A percentile compares a stretch with the other conserved stretches of the same genome.
phyloP scores from a whole-genome alignment of 2,888 invertebrate genomes.

The Oligia fasciuncula region DNA sequence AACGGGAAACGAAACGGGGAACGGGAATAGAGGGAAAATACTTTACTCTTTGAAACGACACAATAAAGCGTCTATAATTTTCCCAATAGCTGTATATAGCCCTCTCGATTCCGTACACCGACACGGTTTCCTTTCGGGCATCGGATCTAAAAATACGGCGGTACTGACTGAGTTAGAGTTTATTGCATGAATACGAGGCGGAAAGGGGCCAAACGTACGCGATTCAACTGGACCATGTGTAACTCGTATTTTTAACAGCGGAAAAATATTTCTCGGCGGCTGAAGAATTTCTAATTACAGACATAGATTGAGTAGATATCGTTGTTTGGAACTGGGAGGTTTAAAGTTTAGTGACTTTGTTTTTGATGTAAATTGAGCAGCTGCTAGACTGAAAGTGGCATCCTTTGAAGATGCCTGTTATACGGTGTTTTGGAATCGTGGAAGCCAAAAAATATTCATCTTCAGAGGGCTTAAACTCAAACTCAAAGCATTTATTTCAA shows the following conservation, averaged over 20 bases:
- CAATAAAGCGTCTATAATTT: not conserved
- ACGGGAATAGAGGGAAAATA: not conserved
- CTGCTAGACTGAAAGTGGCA: too few species aligned
- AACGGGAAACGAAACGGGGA: too few species aligned
- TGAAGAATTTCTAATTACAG: not conserved
- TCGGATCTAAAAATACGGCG: conserved; percentile 57
- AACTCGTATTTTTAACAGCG: conserved; percentile 46
- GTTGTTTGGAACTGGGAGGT: too few species aligned
- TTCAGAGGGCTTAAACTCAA: not conserved
- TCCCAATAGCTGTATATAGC: conserved; percentile 32
- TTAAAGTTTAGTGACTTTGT: not conserved
- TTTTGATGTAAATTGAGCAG: not conserved
- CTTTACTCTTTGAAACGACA: not conserved
- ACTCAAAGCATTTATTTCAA: too few species aligned
- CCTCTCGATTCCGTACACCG: not conserved
- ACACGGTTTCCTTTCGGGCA: conserved; percentile 28
- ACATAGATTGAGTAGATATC: not conserved
- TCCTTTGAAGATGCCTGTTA: too few species aligned
- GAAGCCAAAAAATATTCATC: not conserved
- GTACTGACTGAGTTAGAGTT: conserved; percentile 56
- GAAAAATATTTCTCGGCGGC: conserved; percentile 21
- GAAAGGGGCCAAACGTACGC: conserved; percentile 56
- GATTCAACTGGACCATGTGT: conserved; percentile 25
- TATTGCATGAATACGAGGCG: conserved; percentile 47
- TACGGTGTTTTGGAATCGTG: not conserved